Base-by-base conservation (phyloP, 2,797 vertebrate genomes). In the Pyrocephalus nanus region DNA sequence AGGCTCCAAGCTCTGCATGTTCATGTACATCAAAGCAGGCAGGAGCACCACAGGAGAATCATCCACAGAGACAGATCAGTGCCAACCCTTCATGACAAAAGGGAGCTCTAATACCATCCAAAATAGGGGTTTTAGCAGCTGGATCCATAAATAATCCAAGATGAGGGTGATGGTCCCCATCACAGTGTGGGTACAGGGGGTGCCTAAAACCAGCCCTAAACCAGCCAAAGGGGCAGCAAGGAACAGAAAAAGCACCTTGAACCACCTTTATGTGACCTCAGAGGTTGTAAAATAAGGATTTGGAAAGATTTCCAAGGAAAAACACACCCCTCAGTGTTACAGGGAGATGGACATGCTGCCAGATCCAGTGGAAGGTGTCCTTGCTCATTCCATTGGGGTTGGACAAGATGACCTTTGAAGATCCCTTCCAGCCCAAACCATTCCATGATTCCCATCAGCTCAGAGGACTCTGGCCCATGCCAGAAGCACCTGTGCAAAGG, bases 121-220 rank as follows among this genome's bases (percentile, higher is more conserved):
- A 69, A 93, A 66, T 6, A 51, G 14, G 30, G n/a, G 14, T 40
- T 92, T 34, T 79, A 80, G 29, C 73, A 88, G 73, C 3, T 42
- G 30, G 65, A 84, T 64, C 90, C 87, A 91, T 64, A 74, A 95
- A 92, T 60, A 82, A 95, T 36, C 77, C 66, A 34, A 58, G 92
- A 64, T 92, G 32, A 60, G 53, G 18, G 30, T 3, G 51, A 8
- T 2, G 15, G 55, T 34, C 14, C 25, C 64, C n/a, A 3, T 5
- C 34, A 11, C 26, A 47, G 16, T n/a, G 47, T 0, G 6, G 83
- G 18, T 4, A 8, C 1, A 40, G 51, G 38, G 47, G 38, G 25
- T 32, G 36, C 48, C 71, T 2, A 2, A 57, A 17, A 30, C 21
- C 9, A 23, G 40, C 22, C 61, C 47, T 50, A 14, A 29, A 3